Evolutionary conservation across 2,888 invertebrate species (phyloP), one percentile per base, ranked within the genome.

Genomic region (Sinohyriopsis cumingii): DNA sequence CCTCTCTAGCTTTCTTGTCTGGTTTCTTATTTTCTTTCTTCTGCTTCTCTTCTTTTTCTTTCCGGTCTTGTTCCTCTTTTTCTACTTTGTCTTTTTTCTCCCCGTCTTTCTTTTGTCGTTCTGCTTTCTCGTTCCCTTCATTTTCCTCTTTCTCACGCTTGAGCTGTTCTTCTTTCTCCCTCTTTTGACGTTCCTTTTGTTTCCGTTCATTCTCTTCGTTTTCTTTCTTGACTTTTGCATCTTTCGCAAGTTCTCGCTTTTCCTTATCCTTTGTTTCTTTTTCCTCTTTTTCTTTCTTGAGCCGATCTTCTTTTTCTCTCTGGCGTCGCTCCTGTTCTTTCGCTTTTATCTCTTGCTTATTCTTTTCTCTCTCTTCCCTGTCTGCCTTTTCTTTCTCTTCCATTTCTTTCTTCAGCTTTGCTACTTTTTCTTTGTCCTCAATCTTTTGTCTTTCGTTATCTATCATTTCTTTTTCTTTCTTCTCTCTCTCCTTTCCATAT

Each of bases 271-370:
- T 24, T 57, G 1, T 24, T 24, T 57, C 57, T 24, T 57, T 57
- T 57, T 24, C 24, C 24, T 57, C 57, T 19, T 57, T 57, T 57
- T 57, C 57, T 57, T 1, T 24, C 24, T 15, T 19, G 9, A 22
- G n/a, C 57, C 24, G n/a, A 22, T 22, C 24, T 57, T 57, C 57
- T 57, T 57, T 57, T 1, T 57, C 9, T 20, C 5, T 57, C 57
- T 57, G 57, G 12, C 12, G 12, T 12, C 12, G 1, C 45, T 45
- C 45, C 45, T 45, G 12, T 24, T 57, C 57, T 53, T 53, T 69
- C 61, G 62, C 65, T 69, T 57, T 57, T 20, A 28, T 56, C 53
- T 60, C 56, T 65, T 54, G 33, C 57, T 68, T 61, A 53, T 59
- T 59, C 24, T 45, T 63, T 56, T 63, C 65, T 59, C 55, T 62